Percentiles rank a stretch among this genome's conserved stretches.
phyloP scores from a whole-genome alignment of 2,888 invertebrate species.

The Pachydiplax longipennis region DNA sequence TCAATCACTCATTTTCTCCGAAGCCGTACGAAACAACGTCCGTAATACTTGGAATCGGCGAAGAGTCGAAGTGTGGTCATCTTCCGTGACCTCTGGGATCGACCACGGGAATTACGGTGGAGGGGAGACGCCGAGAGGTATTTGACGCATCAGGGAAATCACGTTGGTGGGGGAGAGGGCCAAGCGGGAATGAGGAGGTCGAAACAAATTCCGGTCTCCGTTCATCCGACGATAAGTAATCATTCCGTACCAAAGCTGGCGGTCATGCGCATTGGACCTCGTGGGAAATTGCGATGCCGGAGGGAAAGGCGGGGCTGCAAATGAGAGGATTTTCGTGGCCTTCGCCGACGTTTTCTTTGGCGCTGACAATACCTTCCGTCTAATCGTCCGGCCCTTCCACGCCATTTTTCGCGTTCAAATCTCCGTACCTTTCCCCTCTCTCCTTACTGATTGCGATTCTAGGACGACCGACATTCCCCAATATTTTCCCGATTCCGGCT shows the following conservation, averaged over 20 bases:
- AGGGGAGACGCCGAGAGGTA: neutral
- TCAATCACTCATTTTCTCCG: too few relatives aligned
- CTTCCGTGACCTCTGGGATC: neutral
- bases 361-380: neutral
- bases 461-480: too few relatives aligned
- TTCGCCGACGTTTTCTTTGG: neutral
- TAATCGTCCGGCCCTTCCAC: too few relatives aligned
- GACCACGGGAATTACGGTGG: neutral
- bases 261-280: neutral
- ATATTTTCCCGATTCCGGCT: too few relatives aligned
- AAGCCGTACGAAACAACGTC: neutral
- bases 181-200: neutral
- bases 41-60: neutral
- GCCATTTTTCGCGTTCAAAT: too few relatives aligned
- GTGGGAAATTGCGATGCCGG: neutral
- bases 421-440: too few relatives aligned
- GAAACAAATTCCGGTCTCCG: neutral
- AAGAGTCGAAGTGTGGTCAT: neutral
- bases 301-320: neutral
- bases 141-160: neutral
- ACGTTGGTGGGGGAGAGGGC: neutral
- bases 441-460: too few relatives aligned
- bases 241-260: neutral
- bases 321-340: neutral
- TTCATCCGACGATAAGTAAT: neutral